Base-by-base conservation (phyloP, 2,797 vertebrate genomes). In the Ceryle rudis region DNA sequence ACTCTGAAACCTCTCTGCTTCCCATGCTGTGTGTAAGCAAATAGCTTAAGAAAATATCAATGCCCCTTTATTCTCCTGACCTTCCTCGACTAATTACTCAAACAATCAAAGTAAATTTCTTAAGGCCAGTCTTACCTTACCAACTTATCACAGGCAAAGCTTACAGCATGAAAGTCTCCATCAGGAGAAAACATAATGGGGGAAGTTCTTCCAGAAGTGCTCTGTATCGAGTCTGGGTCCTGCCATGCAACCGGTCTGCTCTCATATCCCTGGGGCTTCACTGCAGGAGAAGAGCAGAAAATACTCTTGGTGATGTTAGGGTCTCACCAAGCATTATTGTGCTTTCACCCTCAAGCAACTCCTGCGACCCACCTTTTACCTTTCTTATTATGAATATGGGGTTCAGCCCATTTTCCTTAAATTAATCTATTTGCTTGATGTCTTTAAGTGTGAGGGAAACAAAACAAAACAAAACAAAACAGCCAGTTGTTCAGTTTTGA, bases 141-240 rank as follows among this genome's bases (percentile, higher is more conserved):
- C 42, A 39, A 7, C n/a, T 65, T 28, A 51, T n/a, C 61, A 29
- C 23, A 29, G 29, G 41, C 44, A 74, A 73, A 73, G 26, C 28
- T 69, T 35, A 31, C 15, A 33, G 37, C 17, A 20, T 17, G 16
- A 8, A 78, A 46, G 14, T 16, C 42, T 67, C 22, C 26, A n/a
- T 10, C 4, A 6, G 54, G 42, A 72, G 44, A 65, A 37, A 42
- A 22, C 0, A 0, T 1, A 2, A 2, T 6, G 31, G 14, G 14
- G 46, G 23, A 9, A 9, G 35, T 26, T n/a, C 37, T 46, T 46
- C 35, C 14, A 39, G 7, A 28, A 0, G 0, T 26, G 20, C 55
- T 51, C 19, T 4, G 4, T 15, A 11, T n/a, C 1, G 0, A 33
- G 49, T 20, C 41, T 3, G 0, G 5, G 17, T 35, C 55, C 69